Base-by-base conservation (phyloP, 2,888 invertebrate species). In the Dromius quadrimaculatus region DNA sequence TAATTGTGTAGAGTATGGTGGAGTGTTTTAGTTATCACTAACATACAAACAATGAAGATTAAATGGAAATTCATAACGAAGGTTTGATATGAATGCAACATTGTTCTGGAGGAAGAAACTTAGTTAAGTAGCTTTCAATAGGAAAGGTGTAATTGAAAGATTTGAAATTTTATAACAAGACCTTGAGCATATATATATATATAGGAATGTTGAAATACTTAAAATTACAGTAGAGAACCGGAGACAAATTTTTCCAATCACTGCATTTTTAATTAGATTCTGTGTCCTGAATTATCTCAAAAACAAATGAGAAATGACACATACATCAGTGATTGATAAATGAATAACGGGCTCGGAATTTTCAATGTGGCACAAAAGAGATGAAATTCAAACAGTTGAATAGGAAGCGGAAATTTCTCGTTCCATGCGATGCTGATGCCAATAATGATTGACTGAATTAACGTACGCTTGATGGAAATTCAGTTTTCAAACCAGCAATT, bases 361-460 rank as follows among this genome's bases (percentile, higher is more conserved):
- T 54, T 54, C 28, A 6, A 11, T 6, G 13, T 28, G 23, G 19
- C 47, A 22, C 36, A 11, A 36, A 36, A 36, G 50, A 28, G 41
- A 41, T 41, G 41, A 41, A 28, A 54, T 28, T 4, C 28, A 28
- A 13, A 54, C 50, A 54, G 50, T n/a, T n/a, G 17, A 43, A 2
- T 9, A 9, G 43, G 28, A 54, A 54, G 13, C 15, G 50, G 50
- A 54, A 54, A 54, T 54, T 54, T 47, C 50, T 54, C 50, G 28
- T 54, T 23, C 50, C 19, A 28, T 28, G 23, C 41, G 41, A 41
- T 41, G 41, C 41, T 41, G 50, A 23, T 28, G 50, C 28, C 19
- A 54, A 54, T 54, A 54, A 54, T 54, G 50, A 54, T 54, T 54
- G 50, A 28, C 50, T 54, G 50, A 54, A 54, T 54, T 54, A 54